phyloP scores from a whole-genome alignment of 1,140 invertebrate species.

The Dufourea novaeangliae region DNA sequence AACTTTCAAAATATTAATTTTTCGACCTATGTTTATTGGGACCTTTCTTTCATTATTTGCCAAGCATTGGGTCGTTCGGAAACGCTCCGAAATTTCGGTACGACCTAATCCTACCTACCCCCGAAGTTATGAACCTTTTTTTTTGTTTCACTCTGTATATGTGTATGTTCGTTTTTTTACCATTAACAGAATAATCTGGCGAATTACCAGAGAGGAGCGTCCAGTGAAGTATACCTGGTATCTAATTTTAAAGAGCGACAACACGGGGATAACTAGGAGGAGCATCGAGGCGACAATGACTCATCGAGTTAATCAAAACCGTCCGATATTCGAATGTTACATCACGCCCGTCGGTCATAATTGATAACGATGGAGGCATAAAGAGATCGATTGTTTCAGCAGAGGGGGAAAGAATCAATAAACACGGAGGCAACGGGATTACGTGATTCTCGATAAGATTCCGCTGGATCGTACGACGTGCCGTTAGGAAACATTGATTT shows the following conservation, averaged over 20 bases:
- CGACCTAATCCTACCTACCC: too few relatives aligned
- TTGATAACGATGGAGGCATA: conserved; percentile 39
- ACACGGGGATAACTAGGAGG: not conserved
- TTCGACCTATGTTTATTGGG: too few relatives aligned
- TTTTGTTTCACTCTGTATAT: too few relatives aligned
- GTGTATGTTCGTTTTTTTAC: too few relatives aligned
- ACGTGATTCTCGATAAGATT: conserved; percentile 20
- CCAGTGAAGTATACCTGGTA: too few relatives aligned
- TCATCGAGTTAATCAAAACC: conserved; percentile 13
- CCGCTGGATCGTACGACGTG: conserved; percentile 5
- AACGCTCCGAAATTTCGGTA: too few relatives aligned
- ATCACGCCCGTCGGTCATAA: conserved; percentile 21
- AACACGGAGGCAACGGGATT: not conserved
- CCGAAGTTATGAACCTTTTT: too few relatives aligned
- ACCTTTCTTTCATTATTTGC: too few relatives aligned
- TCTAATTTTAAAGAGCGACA: not conserved
- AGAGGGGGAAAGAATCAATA: not conserved
- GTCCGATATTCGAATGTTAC: conserved; percentile 17
- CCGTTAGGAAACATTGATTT: not conserved
- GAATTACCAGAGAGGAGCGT: too few relatives aligned
- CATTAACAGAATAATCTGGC: too few relatives aligned
- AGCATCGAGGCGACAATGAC: not conserved
- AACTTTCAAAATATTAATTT: too few relatives aligned
- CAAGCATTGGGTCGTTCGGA: too few relatives aligned
- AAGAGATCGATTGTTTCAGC: conserved; percentile 18